Percentiles rank a stretch among this genome's conserved stretches.
These are phyloP conservation scores for Belonocnema kinseyi DNA, from an alignment of 1,140 invertebrate genomes.

Conservation along the genomic window DNA sequence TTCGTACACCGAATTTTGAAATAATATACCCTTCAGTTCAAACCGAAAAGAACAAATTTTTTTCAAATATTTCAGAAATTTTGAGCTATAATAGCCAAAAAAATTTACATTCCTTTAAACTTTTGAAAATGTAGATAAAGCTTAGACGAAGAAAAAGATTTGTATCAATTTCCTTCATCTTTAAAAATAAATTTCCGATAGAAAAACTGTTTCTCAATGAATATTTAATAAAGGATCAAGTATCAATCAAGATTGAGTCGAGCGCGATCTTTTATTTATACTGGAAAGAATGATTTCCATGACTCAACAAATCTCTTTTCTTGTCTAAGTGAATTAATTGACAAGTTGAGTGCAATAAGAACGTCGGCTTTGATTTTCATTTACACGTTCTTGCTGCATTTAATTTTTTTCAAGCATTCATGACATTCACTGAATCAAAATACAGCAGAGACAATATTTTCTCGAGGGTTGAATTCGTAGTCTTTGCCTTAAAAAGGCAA, in stretches of 20 bases:
- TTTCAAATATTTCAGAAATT: too few relatives aligned
- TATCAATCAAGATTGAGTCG: slow-evolving; percentile 1
- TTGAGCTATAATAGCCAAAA: too few relatives aligned
- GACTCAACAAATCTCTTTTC: slow-evolving; percentile 27
- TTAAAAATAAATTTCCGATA: too few relatives aligned
- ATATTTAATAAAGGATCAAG: slow-evolving; percentile 7
- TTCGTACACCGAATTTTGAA: too few relatives aligned
- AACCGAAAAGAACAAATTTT: too few relatives aligned
- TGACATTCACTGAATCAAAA: slow-evolving; percentile 17
- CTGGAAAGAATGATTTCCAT: background rate
- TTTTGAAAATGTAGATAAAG: too few relatives aligned
- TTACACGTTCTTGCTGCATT: slow-evolving; percentile 28
- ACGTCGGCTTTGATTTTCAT: slow-evolving; percentile 27
- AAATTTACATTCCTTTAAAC: too few relatives aligned
- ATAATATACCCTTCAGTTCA: too few relatives aligned
- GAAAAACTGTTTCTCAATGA: background rate
- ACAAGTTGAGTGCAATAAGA: slow-evolving; percentile 28
- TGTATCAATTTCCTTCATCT: too few relatives aligned
- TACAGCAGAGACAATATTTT: slow-evolving; percentile 12
- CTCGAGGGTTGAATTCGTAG: slow-evolving; percentile 14
- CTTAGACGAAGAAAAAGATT: too few relatives aligned
- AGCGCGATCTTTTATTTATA: slow-evolving; percentile 23
- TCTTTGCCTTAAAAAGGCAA: background rate
- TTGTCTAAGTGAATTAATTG: slow-evolving; percentile 28
- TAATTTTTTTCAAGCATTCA: background rate